Conservation (phyloP, 2,113 vertebrate genomes). For the Manacus vitellinus region DNA sequence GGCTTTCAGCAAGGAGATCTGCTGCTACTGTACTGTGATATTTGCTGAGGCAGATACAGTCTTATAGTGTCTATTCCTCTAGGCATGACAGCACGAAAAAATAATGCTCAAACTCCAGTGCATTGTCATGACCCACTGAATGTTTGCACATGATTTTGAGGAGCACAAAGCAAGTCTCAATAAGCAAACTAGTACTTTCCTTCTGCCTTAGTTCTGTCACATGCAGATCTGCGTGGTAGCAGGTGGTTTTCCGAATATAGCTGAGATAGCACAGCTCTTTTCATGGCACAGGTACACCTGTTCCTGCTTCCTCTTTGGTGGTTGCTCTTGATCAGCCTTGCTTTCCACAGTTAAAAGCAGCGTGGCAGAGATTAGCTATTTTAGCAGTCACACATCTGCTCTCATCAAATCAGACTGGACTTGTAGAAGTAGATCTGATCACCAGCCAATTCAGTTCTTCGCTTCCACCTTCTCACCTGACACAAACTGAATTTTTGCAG, state of each 20-base stretch:
- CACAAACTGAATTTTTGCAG: neutral
- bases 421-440: slow-evolving; percentile 7
- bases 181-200: neutral
- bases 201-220: neutral
- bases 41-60: neutral
- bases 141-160: neutral
- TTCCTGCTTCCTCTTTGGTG: neutral
- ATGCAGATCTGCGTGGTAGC: neutral
- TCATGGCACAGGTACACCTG: neutral
- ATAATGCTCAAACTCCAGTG: neutral
- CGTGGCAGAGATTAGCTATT: neutral
- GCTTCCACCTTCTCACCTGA: slow-evolving; percentile 13
- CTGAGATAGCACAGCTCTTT: neutral
- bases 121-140: neutral
- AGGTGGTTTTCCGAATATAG: slow-evolving; percentile 11
- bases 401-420: neutral
- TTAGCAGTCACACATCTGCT: neutral
- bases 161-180: neutral
- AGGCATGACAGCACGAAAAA: neutral
- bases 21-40: neutral
- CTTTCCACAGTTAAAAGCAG: neutral
- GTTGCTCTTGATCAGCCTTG: slow-evolving; percentile 11
- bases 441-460: neutral
- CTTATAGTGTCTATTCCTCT: neutral
- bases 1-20: neutral